Base-by-base conservation (phyloP, 2,888 invertebrate genomes). In the Nipponacmea schrenckii region DNA sequence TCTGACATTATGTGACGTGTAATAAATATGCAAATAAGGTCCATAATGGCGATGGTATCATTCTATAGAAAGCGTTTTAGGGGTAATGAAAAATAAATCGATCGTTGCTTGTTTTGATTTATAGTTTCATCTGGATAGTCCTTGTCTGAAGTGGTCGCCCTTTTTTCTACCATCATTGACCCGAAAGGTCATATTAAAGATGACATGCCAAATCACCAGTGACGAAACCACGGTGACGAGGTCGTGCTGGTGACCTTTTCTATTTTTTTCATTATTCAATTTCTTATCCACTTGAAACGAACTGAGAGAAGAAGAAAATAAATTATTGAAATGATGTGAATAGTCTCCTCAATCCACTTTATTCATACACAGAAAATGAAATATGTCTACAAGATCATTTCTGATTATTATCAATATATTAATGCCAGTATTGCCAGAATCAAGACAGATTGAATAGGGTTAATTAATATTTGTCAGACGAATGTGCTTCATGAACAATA, bases 1-100 rank as follows among this genome's bases (percentile, higher is more conserved):
- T 56, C 56, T 20, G 56, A 20, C 56, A 56, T 56, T 56, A 56
- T 56, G 56, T 56, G 56, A 56, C 56, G 14, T 56, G 56, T 56
- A 56, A 56, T 56, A 56, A 56, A 56, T 56, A 56, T 56, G 56
- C 56, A 56, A 56, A 56, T 56, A 24, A 56, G 56, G 20, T 56
- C 56, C 56, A 56, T 24, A 24, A 56, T 56, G 56, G 56, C 56
- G 56, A 56, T 20, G 56, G 56, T 24, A 56, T 56, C 20, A 24
- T 56, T 20, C 24, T 24, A 56, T 20, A 56, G 56, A 24, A 24
- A 24, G 56, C 12, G 20, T 24, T 56, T 56, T 56, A 56, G 10
- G 20, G 56, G 56, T 56, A 20, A 56, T 56, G 56, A 56, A 56
- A 56, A 56, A 56, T 24, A 56, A 56, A 56, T 56, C 24, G 56